Evolutionary conservation across 1,140 invertebrate species (phyloP), one percentile per base, ranked within the genome.

Genomic region (Prorops nasuta): DNA sequence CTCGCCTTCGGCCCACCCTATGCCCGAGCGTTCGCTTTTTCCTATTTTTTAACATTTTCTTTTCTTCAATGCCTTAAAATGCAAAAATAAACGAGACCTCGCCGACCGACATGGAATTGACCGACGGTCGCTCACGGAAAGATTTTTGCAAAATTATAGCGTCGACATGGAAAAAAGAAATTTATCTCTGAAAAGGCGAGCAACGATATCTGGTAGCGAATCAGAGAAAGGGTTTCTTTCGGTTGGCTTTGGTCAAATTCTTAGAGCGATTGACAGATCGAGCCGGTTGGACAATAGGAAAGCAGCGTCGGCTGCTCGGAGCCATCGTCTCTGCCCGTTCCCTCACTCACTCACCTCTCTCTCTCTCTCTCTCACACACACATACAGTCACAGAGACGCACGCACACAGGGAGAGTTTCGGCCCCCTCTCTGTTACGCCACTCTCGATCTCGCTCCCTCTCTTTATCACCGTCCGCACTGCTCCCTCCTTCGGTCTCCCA

Each of bases 11-110:
- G 60, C 58, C 60, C 66, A 66, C 70, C 70, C 67, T 66, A 62
- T 63, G 60, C 66, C 66, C 63, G 64, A 60, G 63, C 64, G 61
- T 58, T 64, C 63, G 62, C 61, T 71, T 67, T 69, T 69, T 65
- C 65, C 63, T 66, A 67, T 71, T 73, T 71, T 71, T 73, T 65
- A 70, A 72, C 71, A 71, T 73, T 73, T 73, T 73, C 71, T 73
- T 72, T 73, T 71, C 71, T 72, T 69, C 71, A 62, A 73, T 73
- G 67, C 69, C 68, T 73, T 73, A 72, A 73, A 73, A 73, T 73
- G 68, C 71, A 73, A 73, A 73, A 73, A 73, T 73, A 72, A 73
- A 73, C 71, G 71, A 70, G 66, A 62, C 65, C 66, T 47, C 46
- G 51, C 34, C 46, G 55, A 8, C 49, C 43, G 58, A 32, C 16